phyloP scores from a whole-genome alignment of 2,113 vertebrate genomes.

The Sciurus niger region DNA sequence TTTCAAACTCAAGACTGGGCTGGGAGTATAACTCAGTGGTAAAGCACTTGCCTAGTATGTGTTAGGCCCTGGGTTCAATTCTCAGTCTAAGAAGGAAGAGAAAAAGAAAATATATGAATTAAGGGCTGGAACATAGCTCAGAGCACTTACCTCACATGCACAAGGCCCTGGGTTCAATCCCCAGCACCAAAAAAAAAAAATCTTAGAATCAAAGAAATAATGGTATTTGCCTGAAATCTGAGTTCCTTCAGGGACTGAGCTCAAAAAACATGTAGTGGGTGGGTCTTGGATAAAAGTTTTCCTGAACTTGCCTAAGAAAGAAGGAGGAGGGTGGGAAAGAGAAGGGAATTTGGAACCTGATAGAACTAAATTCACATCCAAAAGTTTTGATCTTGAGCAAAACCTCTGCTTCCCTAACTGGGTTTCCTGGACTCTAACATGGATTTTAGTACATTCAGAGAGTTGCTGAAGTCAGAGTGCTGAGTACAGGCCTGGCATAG shows the following conservation, averaged over 20 bases:
- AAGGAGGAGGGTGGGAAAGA: slow-evolving; percentile 8
- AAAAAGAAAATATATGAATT: too few relatives aligned
- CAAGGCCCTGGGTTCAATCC: neutral
- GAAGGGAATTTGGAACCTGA: slow-evolving; percentile 41
- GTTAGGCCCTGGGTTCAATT: neutral
- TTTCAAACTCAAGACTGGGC: neutral
- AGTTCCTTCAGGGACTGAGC: slow-evolving; percentile 60
- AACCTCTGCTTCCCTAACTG: neutral
- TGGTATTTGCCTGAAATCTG: slow-evolving; percentile 58
- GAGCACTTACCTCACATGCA: neutral
- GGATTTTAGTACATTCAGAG: neutral
- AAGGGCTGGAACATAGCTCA: too few relatives aligned
- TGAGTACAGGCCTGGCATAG: neutral
- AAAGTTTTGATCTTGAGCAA: neutral
- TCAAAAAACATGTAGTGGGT: slow-evolving; percentile 45
- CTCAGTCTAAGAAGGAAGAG: too few relatives aligned
- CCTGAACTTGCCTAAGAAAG: slow-evolving; percentile 30
- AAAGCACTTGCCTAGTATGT: neutral
- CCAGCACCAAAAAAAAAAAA: neutral
- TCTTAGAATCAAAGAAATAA: slow-evolving; percentile 63
- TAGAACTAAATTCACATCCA: neutral
- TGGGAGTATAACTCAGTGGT: too few relatives aligned
- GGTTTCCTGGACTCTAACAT: neutral
- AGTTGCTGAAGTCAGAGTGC: neutral
- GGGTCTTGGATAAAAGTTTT: slow-evolving; percentile 66